A percentile compares a stretch with the other conserved stretches of the same genome.
Evolutionary conservation across 2,888 invertebrate species (phyloP).

Genomic region (Mythimna lalbum): DNA sequence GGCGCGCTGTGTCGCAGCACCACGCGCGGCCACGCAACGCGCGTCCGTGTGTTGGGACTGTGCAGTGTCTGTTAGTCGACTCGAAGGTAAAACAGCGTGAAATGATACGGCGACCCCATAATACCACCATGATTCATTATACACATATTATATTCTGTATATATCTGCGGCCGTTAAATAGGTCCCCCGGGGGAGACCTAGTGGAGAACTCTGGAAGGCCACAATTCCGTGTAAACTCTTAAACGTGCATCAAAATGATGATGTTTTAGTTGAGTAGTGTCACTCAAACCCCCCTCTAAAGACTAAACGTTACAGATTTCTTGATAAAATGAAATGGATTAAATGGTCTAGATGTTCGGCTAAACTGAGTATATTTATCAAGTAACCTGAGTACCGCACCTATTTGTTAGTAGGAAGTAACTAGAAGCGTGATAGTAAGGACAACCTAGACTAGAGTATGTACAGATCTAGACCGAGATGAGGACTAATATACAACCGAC

Average conservation of each 20-base stretch:
- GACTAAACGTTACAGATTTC: constrained; percentile 79
- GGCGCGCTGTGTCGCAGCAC: constrained; percentile 32
- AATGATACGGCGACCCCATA: constrained; percentile 87
- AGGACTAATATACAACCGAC: constrained; percentile 83
- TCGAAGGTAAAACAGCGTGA: constrained; percentile 88
- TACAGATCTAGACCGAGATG: constrained; percentile 81
- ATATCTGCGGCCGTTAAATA: constrained; percentile 79
- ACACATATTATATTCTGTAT: constrained; percentile 81
- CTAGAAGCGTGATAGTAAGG: constrained; percentile 88
- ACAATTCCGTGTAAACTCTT: constrained; percentile 75
- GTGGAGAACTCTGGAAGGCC: constrained; percentile 91
- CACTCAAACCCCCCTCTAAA: constrained; percentile 73
- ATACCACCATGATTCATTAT: constrained; percentile 86
- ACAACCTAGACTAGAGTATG: constrained; percentile 77
- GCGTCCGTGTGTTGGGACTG: constrained; percentile 84
- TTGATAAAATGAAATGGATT: constrained; percentile 75
- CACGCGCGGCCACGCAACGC: constrained; percentile 71
- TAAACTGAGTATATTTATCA: constrained; percentile 73
- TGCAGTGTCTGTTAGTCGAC: constrained; percentile 89
- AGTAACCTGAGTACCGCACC: constrained; percentile 83
- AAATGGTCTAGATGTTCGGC: constrained; percentile 56
- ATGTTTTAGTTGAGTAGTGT: constrained; percentile 70
- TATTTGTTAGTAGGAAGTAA: constrained; percentile 86
- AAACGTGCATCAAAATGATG: constrained; percentile 68
- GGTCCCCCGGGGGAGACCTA: constrained; percentile 73